Conservation (phyloP, 2,888 invertebrate species). For the Yponomeuta cagnagella region DNA sequence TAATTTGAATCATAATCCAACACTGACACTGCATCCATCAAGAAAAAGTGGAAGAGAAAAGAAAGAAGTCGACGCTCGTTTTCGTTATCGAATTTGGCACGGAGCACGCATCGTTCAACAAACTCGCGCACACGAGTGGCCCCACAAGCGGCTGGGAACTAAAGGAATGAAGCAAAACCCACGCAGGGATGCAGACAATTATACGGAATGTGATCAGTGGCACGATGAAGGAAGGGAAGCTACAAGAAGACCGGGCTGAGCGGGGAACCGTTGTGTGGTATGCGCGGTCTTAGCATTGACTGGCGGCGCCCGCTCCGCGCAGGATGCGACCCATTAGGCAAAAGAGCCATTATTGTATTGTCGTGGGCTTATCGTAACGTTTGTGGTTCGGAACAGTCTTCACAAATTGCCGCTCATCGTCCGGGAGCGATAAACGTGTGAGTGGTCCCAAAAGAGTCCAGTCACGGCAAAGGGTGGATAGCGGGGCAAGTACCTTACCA, state of each 20-base stretch:
- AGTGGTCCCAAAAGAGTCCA: conserved; percentile 22
- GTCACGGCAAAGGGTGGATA: conserved; percentile 21
- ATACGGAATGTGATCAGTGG: conserved; percentile 28
- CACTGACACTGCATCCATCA: conserved; percentile 51
- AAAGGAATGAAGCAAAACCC: conserved; percentile 29
- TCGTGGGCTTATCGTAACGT: conserved; percentile 67
- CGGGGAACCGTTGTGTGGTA: conserved; percentile 41
- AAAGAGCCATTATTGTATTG: conserved; percentile 72
- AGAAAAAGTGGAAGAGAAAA: neutral
- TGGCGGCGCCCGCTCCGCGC: conserved; percentile 59
- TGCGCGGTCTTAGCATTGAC: conserved; percentile 62
- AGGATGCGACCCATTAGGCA: conserved; percentile 70
- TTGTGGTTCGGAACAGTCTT: conserved; percentile 26
- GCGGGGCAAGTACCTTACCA: neutral
- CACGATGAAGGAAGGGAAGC: conserved; percentile 25
- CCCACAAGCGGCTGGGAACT: conserved; percentile 22
- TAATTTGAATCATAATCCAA: conserved; percentile 24
- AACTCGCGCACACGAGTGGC: conserved; percentile 25
- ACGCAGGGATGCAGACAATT: conserved; percentile 48
- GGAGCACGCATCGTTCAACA: conserved; percentile 43
- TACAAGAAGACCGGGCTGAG: conserved; percentile 1
- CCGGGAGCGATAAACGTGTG: conserved; percentile 44
- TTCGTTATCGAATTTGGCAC: conserved; percentile 40
- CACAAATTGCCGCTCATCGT: conserved; percentile 40
- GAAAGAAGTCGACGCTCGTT: conserved; percentile 24